A percentile compares a stretch with the other conserved stretches of the same genome.
phyloP scores from a whole-genome alignment of 2,113 vertebrate genomes.

The Malurus alboscapulatus region DNA sequence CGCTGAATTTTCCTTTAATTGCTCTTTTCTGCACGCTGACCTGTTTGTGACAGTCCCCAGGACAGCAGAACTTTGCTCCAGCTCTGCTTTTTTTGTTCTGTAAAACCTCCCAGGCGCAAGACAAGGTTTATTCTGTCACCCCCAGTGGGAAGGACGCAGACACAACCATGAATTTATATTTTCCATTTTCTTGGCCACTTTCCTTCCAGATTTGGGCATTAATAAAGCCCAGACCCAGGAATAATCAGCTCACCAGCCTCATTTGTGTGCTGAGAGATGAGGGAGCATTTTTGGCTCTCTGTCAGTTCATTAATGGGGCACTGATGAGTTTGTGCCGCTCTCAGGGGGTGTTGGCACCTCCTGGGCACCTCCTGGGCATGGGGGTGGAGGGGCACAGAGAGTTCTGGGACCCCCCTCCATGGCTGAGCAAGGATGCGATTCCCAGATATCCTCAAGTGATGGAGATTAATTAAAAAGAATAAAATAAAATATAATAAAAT shows the following conservation, averaged over 20 bases:
- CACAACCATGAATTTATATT: not conserved
- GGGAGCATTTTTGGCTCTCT: not conserved
- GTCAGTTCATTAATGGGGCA: slow-evolving; percentile 27
- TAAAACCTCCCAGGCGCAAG: not conserved
- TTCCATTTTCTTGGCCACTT: not conserved
- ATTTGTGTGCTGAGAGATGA: not conserved
- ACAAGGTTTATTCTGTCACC: not conserved
- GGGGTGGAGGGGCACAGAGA: not conserved
- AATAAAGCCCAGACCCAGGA: not conserved
- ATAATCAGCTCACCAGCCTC: not conserved
- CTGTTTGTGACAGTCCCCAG: not conserved
- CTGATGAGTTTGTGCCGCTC: slow-evolving; percentile 14
- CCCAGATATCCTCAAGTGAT: not conserved
- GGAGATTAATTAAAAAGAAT: not conserved
- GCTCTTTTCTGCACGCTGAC: not conserved
- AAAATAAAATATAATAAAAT: too few relatives aligned
- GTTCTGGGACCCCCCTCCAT: not conserved
- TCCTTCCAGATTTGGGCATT: not conserved
- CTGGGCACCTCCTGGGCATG: not conserved
- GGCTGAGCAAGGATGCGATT: not conserved
- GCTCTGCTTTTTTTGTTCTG: not conserved
- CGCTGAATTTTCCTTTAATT: not conserved
- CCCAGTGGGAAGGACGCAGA: not conserved
- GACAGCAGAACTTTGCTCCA: not conserved
- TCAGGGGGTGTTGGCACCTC: not conserved